phyloP scores from a whole-genome alignment of 2,797 vertebrate species.

The Phyllotis vaccarum region DNA sequence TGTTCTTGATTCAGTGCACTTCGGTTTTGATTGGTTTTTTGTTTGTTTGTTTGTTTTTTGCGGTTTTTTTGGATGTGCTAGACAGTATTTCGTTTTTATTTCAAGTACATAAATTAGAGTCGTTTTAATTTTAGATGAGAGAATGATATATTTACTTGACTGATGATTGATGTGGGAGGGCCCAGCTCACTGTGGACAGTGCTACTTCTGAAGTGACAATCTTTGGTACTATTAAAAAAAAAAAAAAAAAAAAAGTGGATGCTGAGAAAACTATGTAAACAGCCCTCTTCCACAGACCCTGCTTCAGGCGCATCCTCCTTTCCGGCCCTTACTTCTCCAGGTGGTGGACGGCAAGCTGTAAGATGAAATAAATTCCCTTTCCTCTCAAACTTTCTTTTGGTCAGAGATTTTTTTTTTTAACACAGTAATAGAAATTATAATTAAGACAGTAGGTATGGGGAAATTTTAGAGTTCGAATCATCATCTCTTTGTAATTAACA shows the following conservation, averaged over 20 bases:
- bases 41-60: too few species aligned
- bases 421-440: neutral
- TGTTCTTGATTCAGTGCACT: too few species aligned
- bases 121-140: neutral
- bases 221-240: too few species aligned
- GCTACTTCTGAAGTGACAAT: neutral
- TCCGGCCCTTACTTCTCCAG: too few species aligned
- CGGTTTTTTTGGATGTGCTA: neutral
- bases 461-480: neutral
- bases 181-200: neutral
- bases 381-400: neutral
- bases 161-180: neutral
- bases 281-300: accelerated
- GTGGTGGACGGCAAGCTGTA: neutral
- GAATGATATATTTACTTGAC: neutral
- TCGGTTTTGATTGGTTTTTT: too few species aligned
- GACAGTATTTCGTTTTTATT: neutral
- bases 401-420: neutral
- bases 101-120: neutral
- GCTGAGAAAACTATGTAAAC: neutral
- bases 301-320: neutral
- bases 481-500: neutral
- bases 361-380: neutral
- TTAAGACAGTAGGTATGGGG: neutral
- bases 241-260: neutral